Evolutionary conservation across 2,113 vertebrate genomes (phyloP).

Genomic region (Apeltes quadracus): DNA sequence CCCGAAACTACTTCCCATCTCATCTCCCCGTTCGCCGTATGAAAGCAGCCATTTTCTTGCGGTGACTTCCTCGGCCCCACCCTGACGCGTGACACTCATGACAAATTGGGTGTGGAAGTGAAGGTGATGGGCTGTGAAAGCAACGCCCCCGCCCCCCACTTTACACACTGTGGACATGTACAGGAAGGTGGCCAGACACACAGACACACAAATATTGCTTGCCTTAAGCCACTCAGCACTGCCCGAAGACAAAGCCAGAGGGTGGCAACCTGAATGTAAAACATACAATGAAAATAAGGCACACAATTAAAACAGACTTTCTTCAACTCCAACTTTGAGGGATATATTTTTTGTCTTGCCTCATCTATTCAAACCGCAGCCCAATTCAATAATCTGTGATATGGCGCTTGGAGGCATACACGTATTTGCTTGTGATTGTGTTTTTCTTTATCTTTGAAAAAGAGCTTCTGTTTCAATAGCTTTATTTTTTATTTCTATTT

Average conservation of each 20-base stretch:
- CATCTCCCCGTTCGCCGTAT: slow-evolving; percentile 73
- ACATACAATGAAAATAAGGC: slow-evolving; percentile 82
- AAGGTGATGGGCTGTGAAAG: slow-evolving; percentile 89
- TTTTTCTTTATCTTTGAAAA: slow-evolving; percentile 26
- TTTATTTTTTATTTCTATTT: slow-evolving; percentile 17
- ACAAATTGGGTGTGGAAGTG: slow-evolving; percentile 89
- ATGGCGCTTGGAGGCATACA: slow-evolving; percentile 6
- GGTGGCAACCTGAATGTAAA: slow-evolving; percentile 84
- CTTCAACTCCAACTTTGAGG: slow-evolving; percentile 41
- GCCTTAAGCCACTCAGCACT: slow-evolving; percentile 39
- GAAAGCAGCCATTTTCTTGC: slow-evolving; percentile 87
- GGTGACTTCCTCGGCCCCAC: slow-evolving; percentile 81
- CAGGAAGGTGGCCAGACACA: slow-evolving; percentile 57
- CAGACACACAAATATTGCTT: slow-evolving; percentile 47
- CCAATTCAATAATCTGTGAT: slow-evolving; percentile 15
- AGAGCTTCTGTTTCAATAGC: slow-evolving; percentile 13
- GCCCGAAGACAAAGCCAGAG: slow-evolving; percentile 83
- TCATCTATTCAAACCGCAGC: slow-evolving; percentile 3
- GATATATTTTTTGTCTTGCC: slow-evolving; percentile 14
- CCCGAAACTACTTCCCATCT: slow-evolving; percentile 51
- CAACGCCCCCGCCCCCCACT: slow-evolving; percentile 72
- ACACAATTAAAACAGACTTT: slow-evolving; percentile 85
- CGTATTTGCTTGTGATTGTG: slow-evolving; percentile 26
- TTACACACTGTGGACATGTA: slow-evolving; percentile 65
- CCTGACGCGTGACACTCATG: slow-evolving; percentile 89